These are phyloP conservation scores for Zootoca vivipara DNA, from an alignment of 2,113 vertebrate genomes.

Conservation along the genomic window DNA sequence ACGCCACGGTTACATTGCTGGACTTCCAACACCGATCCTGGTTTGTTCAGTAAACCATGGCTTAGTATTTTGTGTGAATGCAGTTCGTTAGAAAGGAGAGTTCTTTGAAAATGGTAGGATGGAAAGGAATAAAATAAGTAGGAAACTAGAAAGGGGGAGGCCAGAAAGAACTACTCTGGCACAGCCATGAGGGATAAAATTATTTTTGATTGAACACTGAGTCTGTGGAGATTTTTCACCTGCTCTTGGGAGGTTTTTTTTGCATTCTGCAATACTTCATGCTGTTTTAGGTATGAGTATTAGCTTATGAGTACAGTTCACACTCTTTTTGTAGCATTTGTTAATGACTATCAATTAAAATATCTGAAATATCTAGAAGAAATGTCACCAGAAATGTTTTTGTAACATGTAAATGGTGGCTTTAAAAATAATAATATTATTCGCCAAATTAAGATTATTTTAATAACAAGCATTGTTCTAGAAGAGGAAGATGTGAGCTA, in stretches of 20 bases:
- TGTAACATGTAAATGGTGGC: too few relatives aligned
- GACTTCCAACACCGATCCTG: too few relatives aligned
- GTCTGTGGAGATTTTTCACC: not conserved
- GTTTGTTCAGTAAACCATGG: too few relatives aligned
- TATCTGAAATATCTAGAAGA: not conserved
- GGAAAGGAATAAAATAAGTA: too few relatives aligned
- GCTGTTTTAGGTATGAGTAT: too few relatives aligned
- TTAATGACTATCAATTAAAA: not conserved
- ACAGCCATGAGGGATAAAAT: not conserved
- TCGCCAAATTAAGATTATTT: not conserved
- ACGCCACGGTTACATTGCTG: not conserved
- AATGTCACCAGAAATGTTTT: too few relatives aligned
- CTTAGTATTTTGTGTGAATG: too few relatives aligned
- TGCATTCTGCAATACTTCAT: too few relatives aligned
- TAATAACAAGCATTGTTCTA: not conserved
- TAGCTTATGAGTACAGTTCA: too few relatives aligned
- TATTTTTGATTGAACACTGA: not conserved
- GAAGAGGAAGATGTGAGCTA: not conserved
- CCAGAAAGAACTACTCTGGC: not conserved
- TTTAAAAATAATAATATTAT: not conserved
- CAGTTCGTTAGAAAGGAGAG: too few relatives aligned
- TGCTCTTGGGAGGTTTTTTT: not conserved
- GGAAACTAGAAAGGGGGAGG: not conserved
- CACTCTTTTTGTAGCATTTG: too few relatives aligned
- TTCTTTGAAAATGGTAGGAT: too few relatives aligned